Conservation (phyloP, 2,797 vertebrate genomes). For the Naso thynnoides region DNA sequence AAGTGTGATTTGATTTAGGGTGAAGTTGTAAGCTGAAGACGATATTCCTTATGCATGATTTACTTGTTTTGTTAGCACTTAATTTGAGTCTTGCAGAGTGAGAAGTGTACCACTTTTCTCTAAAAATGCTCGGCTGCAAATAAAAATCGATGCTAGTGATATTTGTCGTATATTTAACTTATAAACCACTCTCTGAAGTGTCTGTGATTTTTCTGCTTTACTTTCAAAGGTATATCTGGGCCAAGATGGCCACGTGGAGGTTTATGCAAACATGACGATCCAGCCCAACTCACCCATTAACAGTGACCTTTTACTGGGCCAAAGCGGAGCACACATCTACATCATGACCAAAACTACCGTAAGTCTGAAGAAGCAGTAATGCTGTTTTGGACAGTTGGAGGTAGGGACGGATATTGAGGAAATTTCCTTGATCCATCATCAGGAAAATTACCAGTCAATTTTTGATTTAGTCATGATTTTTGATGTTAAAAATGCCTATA, state of each 20-base stretch:
- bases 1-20: constrained; percentile 71
- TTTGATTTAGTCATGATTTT: no score
- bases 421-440: no score
- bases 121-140: not conserved
- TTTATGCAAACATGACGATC: constrained; percentile 85
- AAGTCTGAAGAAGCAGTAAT: constrained; percentile 47
- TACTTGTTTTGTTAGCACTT: constrained; percentile 15
- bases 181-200: not conserved
- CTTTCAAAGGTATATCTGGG: constrained; percentile 89
- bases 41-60: constrained; percentile 35
- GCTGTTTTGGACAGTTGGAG: not conserved
- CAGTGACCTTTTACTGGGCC: constrained; percentile 91
- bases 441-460: no score
- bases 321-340: constrained; percentile 88
- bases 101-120: not conserved
- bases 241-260: constrained; percentile 79
- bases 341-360: constrained; percentile 93
- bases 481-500: no score
- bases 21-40: constrained; percentile 36
- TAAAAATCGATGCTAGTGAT: not conserved
- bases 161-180: not conserved
- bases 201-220: constrained; percentile 24
- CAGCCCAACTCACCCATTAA: constrained; percentile 88
- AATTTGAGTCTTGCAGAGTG: constrained; percentile 24
- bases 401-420: not conserved